A percentile compares a stretch with the other conserved stretches of the same genome.
phyloP scores from a whole-genome alignment of 2,888 invertebrate species.

The Ennomos quercinarius region DNA sequence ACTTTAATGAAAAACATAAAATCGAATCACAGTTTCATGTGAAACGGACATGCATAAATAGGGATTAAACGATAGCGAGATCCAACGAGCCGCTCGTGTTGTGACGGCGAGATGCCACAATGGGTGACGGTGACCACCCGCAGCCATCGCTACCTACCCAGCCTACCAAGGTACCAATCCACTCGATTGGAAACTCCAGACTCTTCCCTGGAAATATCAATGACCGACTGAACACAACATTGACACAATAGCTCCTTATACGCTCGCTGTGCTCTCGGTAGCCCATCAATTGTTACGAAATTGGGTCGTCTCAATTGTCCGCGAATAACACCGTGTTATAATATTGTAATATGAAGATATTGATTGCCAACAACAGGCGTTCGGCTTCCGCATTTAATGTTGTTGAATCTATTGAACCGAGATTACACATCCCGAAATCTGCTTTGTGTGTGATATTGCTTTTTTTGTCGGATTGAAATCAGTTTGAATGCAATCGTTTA shows the following conservation, averaged over 20 bases:
- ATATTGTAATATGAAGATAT: slow-evolving; percentile 53
- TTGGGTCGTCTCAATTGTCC: slow-evolving; percentile 71
- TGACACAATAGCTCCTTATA: slow-evolving; percentile 27
- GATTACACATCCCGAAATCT: slow-evolving; percentile 51
- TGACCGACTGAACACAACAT: slow-evolving; percentile 53
- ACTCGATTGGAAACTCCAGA: slow-evolving; percentile 69
- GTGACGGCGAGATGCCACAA: slow-evolving; percentile 65
- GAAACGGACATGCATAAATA: slow-evolving; percentile 32
- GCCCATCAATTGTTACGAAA: slow-evolving; percentile 59
- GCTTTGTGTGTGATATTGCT: slow-evolving; percentile 35
- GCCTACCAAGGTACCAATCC: slow-evolving; percentile 39
- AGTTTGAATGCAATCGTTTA: slow-evolving; percentile 12
- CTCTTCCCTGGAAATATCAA: slow-evolving; percentile 67
- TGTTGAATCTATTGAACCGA: slow-evolving; percentile 54
- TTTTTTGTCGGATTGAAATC: slow-evolving; percentile 26
- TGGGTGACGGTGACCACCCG: slow-evolving; percentile 69
- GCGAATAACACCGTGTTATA: slow-evolving; percentile 58
- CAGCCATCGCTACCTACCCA: slow-evolving; percentile 57
- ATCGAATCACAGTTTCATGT: slow-evolving; percentile 28
- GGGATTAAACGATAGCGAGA: slow-evolving; percentile 10
- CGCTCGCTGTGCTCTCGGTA: slow-evolving; percentile 49
- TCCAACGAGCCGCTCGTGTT: slow-evolving; percentile 57
- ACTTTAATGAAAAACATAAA: too few relatives aligned
- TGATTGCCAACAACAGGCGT: slow-evolving; percentile 51
- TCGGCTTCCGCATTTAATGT: slow-evolving; percentile 54